Conservation (phyloP, 1,140 invertebrate genomes). For the Lycorma delicatula region DNA sequence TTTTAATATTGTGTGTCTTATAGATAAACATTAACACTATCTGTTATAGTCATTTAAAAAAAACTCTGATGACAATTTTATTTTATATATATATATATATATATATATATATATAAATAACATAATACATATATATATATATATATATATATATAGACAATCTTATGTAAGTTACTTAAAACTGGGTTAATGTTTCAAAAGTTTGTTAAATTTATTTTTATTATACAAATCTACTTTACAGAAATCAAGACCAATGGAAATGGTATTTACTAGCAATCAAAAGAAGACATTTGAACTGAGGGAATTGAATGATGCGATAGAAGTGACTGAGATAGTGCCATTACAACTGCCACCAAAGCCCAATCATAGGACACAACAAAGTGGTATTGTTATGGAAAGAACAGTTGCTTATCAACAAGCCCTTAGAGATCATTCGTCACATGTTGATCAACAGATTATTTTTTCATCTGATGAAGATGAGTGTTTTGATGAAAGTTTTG, state of each 20-base stretch:
- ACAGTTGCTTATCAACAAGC: background rate
- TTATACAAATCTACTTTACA: no score
- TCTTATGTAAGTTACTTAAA: no score
- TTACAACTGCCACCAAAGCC: constrained; percentile 7
- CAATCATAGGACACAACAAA: background rate
- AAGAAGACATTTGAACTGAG: constrained; percentile 19
- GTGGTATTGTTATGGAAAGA: background rate
- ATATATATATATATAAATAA: no score
- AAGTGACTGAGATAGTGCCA: constrained; percentile 15
- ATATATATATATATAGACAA: no score
- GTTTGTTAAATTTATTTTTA: no score
- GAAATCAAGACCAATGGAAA: constrained; percentile 22
- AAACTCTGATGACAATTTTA: no score
- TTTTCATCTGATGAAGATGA: constrained; percentile 16
- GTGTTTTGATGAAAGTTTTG: constrained; percentile 16
- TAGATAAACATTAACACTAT: no score
- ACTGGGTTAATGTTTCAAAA: no score
- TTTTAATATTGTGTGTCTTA: no score
- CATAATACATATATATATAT: no score
- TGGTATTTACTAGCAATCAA: constrained; percentile 17
- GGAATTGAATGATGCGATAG: constrained; percentile 9
- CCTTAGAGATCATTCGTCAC: background rate
- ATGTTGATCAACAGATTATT: background rate
- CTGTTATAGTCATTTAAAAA: no score
- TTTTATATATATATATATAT: no score